phyloP scores from a whole-genome alignment of 2,113 vertebrate species.

The Dasypus novemcinctus region DNA sequence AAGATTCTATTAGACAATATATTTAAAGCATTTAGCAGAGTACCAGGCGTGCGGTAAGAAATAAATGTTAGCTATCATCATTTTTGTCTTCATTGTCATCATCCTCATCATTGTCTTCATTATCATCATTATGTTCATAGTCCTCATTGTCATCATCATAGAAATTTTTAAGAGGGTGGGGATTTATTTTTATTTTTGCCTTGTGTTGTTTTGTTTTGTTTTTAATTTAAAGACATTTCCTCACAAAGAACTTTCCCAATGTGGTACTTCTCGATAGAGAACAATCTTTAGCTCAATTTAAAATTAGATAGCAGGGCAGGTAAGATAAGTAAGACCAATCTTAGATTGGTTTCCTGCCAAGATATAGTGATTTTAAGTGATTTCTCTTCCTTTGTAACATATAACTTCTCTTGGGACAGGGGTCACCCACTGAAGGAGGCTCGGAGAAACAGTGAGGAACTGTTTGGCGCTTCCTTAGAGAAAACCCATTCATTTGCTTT shows the following conservation, averaged over 20 bases:
- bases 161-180: not conserved
- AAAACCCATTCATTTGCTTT: conserved; percentile 22
- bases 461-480: not conserved
- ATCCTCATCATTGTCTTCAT: not conserved
- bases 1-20: not conserved
- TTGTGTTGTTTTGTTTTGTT: not conserved
- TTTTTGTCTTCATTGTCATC: not conserved
- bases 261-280: not conserved
- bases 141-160: not conserved
- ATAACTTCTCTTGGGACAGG: conserved; percentile 32
- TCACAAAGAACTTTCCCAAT: not conserved
- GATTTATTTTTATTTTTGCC: not conserved
- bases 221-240: not conserved
- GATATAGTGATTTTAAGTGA: conserved; percentile 10
- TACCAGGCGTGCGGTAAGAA: not conserved
- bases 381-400: conserved; percentile 18
- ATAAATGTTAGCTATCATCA: not conserved
- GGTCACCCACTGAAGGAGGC: not conserved
- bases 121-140: not conserved
- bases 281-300: conserved; percentile 7
- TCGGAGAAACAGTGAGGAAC: not conserved
- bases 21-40: conserved; percentile 9
- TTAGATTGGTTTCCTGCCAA: conserved; percentile 38
- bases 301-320: conserved; percentile 15
- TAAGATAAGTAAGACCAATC: not conserved